Evolutionary conservation across 2,797 vertebrate species (phyloP).

Genomic region (Zalophus californianus): DNA sequence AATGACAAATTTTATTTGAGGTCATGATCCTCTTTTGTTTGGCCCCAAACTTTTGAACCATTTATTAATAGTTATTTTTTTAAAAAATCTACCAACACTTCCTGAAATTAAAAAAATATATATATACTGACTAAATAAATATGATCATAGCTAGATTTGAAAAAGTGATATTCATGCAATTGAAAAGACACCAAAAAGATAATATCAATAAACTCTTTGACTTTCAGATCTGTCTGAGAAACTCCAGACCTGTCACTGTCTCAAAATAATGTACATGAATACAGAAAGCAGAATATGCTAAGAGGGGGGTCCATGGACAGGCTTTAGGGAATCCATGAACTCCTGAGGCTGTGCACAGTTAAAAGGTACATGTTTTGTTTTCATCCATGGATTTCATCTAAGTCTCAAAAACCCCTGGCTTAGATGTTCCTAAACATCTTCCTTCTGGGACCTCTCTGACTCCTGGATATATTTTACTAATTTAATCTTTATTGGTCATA

Average conservation of each 20-base stretch:
- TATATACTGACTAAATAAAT: neutral
- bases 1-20: neutral
- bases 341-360: neutral
- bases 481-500: neutral
- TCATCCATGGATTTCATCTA: neutral
- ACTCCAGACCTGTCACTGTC: neutral
- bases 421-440: neutral
- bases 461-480: neutral
- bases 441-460: neutral
- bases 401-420: neutral
- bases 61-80: neutral
- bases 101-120: neutral
- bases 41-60: neutral
- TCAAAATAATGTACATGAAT: neutral
- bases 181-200: neutral
- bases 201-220: neutral
- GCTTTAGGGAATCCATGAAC: neutral
- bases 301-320: neutral
- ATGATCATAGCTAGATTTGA: neutral
- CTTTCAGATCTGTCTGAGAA: neutral
- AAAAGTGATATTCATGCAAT: neutral
- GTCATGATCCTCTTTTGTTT: neutral
- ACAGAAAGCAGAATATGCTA: neutral
- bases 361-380: neutral
- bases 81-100: neutral